Evolutionary conservation across 2,888 invertebrate species (phyloP).

Genomic region (Callyntrura guangdongensis): DNA sequence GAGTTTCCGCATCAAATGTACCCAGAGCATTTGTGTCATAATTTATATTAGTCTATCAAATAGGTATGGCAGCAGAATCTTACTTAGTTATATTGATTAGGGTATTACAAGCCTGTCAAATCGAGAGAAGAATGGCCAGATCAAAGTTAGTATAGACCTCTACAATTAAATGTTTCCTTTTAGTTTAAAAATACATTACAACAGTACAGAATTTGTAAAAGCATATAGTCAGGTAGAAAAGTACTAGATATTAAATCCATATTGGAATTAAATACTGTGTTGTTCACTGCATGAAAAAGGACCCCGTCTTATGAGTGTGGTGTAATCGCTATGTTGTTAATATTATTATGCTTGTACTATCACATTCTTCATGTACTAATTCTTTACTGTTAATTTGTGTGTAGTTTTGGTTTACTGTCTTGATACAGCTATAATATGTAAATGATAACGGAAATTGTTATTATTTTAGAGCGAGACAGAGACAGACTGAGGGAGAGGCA

Average conservation of each 20-base stretch:
- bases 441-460: conserved; percentile 22
- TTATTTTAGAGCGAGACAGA: conserved; percentile 84
- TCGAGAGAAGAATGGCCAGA: too few relatives aligned
- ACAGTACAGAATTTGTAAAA: not conserved
- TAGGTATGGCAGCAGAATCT: too few relatives aligned
- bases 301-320: conserved; percentile 3
- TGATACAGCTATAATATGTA: not conserved
- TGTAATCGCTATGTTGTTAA: not conserved
- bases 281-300: conserved; percentile 36
- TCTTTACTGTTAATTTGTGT: not conserved
- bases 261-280: not conserved
- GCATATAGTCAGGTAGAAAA: not conserved
- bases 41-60: too few relatives aligned
- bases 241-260: not conserved
- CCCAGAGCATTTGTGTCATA: too few relatives aligned
- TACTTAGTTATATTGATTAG: too few relatives aligned
- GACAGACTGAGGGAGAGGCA: conserved; percentile 84
- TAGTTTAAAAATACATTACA: not conserved
- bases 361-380: not conserved
- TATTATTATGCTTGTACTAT: not conserved
- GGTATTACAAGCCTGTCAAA: too few relatives aligned
- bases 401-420: not conserved
- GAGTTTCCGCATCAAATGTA: too few relatives aligned
- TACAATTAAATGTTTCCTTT: not conserved
- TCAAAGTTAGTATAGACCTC: too few relatives aligned